Evolutionary conservation across 2,888 invertebrate species (phyloP).

Genomic region (Drosophila flavopinicola): DNA sequence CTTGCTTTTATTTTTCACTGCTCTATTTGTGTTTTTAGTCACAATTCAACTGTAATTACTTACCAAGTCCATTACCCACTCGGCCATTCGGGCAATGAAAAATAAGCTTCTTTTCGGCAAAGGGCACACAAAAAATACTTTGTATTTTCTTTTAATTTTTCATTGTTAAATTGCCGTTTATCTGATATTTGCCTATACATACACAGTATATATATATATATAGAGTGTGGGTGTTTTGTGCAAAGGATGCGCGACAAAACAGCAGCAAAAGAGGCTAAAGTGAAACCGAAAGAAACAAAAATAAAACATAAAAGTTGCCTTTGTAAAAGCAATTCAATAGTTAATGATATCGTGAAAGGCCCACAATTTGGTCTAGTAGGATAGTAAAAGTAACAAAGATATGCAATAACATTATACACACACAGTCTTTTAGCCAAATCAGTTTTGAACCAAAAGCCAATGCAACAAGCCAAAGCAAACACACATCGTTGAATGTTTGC

Average conservation of each 20-base stretch:
- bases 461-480: slow-evolving; percentile 23
- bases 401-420: too few relatives aligned
- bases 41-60: slow-evolving; percentile 78
- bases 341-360: slow-evolving; percentile 56
- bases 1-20: slow-evolving; percentile 1
- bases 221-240: slow-evolving; percentile 17
- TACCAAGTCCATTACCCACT: slow-evolving; percentile 58
- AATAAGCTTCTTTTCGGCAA: slow-evolving; percentile 66
- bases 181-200: slow-evolving; percentile 58
- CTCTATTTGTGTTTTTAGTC: slow-evolving; percentile 50
- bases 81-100: slow-evolving; percentile 42
- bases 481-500: slow-evolving; percentile 54
- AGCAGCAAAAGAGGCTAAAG: slow-evolving; percentile 46
- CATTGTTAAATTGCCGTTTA: slow-evolving; percentile 80
- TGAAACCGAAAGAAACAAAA: slow-evolving; percentile 27
- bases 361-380: neutral
- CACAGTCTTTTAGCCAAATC: too few relatives aligned
- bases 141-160: slow-evolving; percentile 79
- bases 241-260: slow-evolving; percentile 61
- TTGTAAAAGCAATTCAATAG: slow-evolving; percentile 37
- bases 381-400: neutral
- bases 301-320: slow-evolving; percentile 49
- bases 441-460: too few relatives aligned
- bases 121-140: slow-evolving; percentile 53
- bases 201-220: neutral